A percentile compares a stretch with the other conserved stretches of the same genome.
Conservation (phyloP, 2,113 vertebrate species). For the Micronycteris hirsuta region DNA sequence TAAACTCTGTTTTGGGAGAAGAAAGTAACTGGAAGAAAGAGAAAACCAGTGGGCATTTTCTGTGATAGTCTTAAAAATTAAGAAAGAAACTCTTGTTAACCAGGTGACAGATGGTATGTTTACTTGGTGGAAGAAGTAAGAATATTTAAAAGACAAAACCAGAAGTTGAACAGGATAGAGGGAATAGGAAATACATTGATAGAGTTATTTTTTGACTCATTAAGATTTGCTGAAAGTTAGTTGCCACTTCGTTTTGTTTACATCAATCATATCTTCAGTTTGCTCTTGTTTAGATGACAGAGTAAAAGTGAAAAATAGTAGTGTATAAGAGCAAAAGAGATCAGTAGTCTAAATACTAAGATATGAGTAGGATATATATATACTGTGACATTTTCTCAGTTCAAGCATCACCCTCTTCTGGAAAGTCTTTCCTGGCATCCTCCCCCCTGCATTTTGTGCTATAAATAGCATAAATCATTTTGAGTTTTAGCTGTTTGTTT, state of each 20-base stretch:
- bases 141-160: background rate
- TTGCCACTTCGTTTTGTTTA: background rate
- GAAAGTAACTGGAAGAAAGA: background rate
- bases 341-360: conserved; percentile 5
- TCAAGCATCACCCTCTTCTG: conserved; percentile 5
- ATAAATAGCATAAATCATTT: conserved; percentile 34
- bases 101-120: background rate
- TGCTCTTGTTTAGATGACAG: conserved; percentile 46
- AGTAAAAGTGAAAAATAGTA: conserved; percentile 15
- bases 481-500: conserved; percentile 28
- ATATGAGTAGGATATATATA: conserved; percentile 9
- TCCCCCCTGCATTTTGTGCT: background rate
- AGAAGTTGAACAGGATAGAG: background rate
- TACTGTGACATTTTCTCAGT: conserved; percentile 47
- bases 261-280: background rate
- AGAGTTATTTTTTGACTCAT: background rate
- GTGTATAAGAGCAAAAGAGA: background rate
- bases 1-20: background rate
- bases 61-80: background rate
- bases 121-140: background rate
- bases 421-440: conserved; percentile 25
- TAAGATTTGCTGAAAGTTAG: background rate
- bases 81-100: background rate
- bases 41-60: background rate
- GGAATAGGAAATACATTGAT: background rate